Percentiles rank a stretch among this genome's conserved stretches.
Conservation (phyloP, 1,140 invertebrate genomes). For the Drosophila ironensis region DNA sequence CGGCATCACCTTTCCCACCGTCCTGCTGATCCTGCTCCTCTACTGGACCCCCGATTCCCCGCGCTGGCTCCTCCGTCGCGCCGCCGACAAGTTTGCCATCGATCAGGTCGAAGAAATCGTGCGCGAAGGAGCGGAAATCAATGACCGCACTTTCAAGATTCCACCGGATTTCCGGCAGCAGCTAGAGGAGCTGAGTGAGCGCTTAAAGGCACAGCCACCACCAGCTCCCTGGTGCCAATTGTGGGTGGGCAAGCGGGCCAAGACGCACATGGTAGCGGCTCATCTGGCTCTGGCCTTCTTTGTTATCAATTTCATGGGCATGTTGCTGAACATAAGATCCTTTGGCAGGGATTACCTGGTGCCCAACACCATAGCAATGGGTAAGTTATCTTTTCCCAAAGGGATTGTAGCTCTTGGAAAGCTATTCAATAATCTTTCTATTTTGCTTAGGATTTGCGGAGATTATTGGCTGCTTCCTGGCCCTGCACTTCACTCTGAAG, state of each 20-base stretch:
- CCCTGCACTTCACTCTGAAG: constrained; percentile 70
- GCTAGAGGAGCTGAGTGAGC: constrained; percentile 64
- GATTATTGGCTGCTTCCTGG: constrained; percentile 77
- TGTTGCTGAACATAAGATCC: constrained; percentile 81
- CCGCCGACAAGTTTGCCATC: constrained; percentile 55
- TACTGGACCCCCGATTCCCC: constrained; percentile 82
- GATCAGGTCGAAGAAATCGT: constrained; percentile 70
- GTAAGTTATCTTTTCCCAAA: too few species aligned
- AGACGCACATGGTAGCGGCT: constrained; percentile 71
- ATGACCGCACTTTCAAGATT: constrained; percentile 74
- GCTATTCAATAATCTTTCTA: too few species aligned
- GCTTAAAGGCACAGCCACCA: constrained; percentile 51
- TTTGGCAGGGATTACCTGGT: constrained; percentile 81
- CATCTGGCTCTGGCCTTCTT: constrained; percentile 77
- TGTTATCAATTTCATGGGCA: constrained; percentile 82
- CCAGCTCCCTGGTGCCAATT: constrained; percentile 66
- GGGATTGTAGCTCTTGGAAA: too few species aligned
- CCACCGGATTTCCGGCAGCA: constrained; percentile 73
- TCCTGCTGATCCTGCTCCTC: constrained; percentile 78
- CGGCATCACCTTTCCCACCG: constrained; percentile 81
- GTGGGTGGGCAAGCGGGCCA: constrained; percentile 68
- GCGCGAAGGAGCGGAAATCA: constrained; percentile 71
- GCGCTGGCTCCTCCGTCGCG: constrained; percentile 79
- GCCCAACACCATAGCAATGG: constrained; percentile 81
- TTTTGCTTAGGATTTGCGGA: constrained; percentile 66